Evolutionary conservation across 2,113 vertebrate genomes (phyloP), one percentile per base, ranked within the genome.

Genomic region (Hymenochirus boettgeri): DNA sequence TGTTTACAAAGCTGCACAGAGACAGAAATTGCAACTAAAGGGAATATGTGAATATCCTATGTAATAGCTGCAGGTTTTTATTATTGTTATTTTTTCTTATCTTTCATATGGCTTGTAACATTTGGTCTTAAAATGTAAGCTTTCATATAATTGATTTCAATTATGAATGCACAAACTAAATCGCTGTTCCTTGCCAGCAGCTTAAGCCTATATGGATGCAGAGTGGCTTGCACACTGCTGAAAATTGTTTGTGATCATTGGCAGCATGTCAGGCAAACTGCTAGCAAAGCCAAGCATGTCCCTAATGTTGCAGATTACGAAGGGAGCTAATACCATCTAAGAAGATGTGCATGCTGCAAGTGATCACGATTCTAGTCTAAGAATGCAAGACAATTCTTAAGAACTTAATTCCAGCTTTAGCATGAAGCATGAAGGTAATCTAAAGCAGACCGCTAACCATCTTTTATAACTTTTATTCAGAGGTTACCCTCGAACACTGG

Each of bases 341-440:
- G 64, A 19, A 39, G 46, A 37, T 13, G 47, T n/a, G 46, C 56
- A 23, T 52, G 23, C 22, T 18, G 64, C 33, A 66, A 66, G 27
- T 58, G 39, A 51, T 58, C 64, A 39, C 64, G 27, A 39, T 22
- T 51, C 64, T 47, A 29, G n/a, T 17, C 2, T 39, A 57, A 59
- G 55, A 51, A 58, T 21, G 23, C 54, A 11, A 59, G 55, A 67
- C 64, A 39, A 42, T 46, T 59, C 47, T 59, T 58, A 59, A 67
- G 64, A 42, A 45, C 64, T 42, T 67, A 59, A 67, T 67, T 52
- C 64, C 56, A 25, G 56, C 64, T 65, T 65, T 50, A 50, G 19
- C 22, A 26, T 21, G n/a, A 56, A 50, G 19, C 22, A 26, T 21
- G n/a, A 56, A 25, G 45, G 63, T 65, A 57, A 57, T 65, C 63